These are phyloP conservation scores for Rhopalosiphum maidis DNA, from an alignment of 1,140 invertebrate species.

Conservation along the genomic window DNA sequence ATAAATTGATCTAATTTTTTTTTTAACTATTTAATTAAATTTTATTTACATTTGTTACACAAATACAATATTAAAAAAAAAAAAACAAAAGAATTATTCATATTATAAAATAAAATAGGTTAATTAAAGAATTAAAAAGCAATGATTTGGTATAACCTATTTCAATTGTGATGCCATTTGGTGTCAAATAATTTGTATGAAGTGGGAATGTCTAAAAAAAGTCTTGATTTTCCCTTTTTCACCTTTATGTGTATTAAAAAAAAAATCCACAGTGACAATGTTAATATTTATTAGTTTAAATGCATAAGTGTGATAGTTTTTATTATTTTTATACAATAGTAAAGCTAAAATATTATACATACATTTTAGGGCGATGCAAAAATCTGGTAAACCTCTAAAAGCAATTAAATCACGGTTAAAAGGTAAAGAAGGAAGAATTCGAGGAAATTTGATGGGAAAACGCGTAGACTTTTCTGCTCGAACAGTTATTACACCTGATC, in stretches of 20 bases:
- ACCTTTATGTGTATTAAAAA: not conserved
- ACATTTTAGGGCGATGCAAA: conserved; percentile 87
- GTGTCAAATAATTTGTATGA: not conserved
- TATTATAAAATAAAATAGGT: not conserved
- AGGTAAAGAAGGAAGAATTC: conserved; percentile 96
- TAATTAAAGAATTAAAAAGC: not conserved
- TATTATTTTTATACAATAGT: no score
- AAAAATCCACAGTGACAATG: not conserved
- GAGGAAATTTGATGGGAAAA: conserved; percentile 99
- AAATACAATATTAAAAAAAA: not conserved
- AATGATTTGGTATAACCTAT: not conserved
- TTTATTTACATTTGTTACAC: not conserved
- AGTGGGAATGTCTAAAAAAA: not conserved
- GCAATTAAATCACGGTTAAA: conserved; percentile 91
- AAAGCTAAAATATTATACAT: not conserved
- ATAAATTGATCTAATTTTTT: not conserved
- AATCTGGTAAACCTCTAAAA: conserved; percentile 97
- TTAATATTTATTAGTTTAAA: not conserved
- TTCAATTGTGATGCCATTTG: not conserved
- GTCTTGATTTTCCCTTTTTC: no score
- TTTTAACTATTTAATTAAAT: not conserved
- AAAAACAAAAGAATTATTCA: no score
- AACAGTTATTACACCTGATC: conserved; percentile 99
- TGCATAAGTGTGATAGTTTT: no score
- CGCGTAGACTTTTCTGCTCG: conserved; percentile 99